phyloP scores from a whole-genome alignment of 1,140 invertebrate genomes.

The Cylas formicarius region DNA sequence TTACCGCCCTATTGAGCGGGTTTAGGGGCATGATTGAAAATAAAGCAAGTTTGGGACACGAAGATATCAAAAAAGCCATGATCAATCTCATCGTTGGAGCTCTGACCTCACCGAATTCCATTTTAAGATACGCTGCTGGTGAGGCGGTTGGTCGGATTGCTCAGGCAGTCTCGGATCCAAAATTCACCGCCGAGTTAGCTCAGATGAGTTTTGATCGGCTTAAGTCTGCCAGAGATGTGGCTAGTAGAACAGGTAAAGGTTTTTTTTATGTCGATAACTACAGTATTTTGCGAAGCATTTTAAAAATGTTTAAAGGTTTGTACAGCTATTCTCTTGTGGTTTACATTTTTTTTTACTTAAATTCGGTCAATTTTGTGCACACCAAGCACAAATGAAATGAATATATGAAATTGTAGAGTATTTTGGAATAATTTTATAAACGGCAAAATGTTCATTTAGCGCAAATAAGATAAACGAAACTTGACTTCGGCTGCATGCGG shows the following conservation, averaged over 20 bases:
- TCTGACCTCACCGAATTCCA: slow-evolving; percentile 75
- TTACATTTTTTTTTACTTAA: no score
- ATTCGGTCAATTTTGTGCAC: no score
- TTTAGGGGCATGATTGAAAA: slow-evolving; percentile 82
- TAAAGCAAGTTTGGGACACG: slow-evolving; percentile 79
- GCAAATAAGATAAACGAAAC: no score
- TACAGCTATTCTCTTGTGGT: no score
- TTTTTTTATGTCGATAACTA: no score
- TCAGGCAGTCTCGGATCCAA: slow-evolving; percentile 75
- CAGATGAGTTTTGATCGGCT: slow-evolving; percentile 87
- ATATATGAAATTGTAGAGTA: no score
- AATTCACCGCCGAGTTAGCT: slow-evolving; percentile 84
- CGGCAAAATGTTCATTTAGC: no score
- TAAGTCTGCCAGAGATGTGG: slow-evolving; percentile 80
- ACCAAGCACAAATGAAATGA: no score
- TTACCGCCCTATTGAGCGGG: slow-evolving; percentile 85
- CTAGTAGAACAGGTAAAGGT: slow-evolving; percentile 80
- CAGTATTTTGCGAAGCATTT: no score
- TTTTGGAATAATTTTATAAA: no score
- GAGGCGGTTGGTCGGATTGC: slow-evolving; percentile 85
- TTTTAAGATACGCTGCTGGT: slow-evolving; percentile 79
- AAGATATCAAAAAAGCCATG: slow-evolving; percentile 82
- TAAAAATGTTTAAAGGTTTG: no score
- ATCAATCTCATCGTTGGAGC: slow-evolving; percentile 73
- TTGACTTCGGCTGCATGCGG: no score